These are phyloP conservation scores for Eudemis profundana DNA, from an alignment of 2,888 invertebrate genomes.

Conservation along the genomic window DNA sequence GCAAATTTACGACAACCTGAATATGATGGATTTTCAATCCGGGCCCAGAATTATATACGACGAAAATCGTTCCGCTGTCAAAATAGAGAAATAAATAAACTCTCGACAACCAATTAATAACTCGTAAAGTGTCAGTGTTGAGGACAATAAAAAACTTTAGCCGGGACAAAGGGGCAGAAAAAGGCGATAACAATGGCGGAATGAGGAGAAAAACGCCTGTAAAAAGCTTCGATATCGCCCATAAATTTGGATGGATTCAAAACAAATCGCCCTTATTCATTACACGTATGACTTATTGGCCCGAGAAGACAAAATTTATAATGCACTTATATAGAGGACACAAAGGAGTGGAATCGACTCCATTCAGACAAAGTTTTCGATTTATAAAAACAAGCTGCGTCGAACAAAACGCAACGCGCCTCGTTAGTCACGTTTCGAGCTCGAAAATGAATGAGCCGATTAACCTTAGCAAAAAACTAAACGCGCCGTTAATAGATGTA, in stretches of 20 bases:
- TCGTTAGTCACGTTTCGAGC: constrained; percentile 78
- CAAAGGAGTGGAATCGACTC: constrained; percentile 67
- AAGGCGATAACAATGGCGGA: constrained; percentile 80
- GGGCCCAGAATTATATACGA: constrained; percentile 74
- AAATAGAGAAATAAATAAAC: constrained; percentile 85
- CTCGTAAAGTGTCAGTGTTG: constrained; percentile 84
- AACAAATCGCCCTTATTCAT: constrained; percentile 86
- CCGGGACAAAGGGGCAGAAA: constrained; percentile 76
- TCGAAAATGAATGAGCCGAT: constrained; percentile 54
- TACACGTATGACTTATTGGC: constrained; percentile 83
- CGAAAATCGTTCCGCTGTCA: constrained; percentile 81
- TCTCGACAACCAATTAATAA: constrained; percentile 85
- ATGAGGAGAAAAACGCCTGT: constrained; percentile 80
- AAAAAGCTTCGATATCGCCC: constrained; percentile 80
- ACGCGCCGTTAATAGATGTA: constrained; percentile 52
- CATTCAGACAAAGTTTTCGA: constrained; percentile 60
- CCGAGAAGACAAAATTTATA: constrained; percentile 74
- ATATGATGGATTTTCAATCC: constrained; percentile 86
- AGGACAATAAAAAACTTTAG: constrained; percentile 76
- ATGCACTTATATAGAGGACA: constrained; percentile 75
- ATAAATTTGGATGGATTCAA: constrained; percentile 84
- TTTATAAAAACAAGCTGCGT: constrained; percentile 63
- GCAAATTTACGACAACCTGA: constrained; percentile 84
- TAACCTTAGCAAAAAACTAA: constrained; percentile 58
- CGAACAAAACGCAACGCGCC: constrained; percentile 66